Percentiles rank a stretch among this genome's conserved stretches.
These are phyloP conservation scores for Huso huso DNA, from an alignment of 2,797 vertebrate genomes.

Conservation along the genomic window DNA sequence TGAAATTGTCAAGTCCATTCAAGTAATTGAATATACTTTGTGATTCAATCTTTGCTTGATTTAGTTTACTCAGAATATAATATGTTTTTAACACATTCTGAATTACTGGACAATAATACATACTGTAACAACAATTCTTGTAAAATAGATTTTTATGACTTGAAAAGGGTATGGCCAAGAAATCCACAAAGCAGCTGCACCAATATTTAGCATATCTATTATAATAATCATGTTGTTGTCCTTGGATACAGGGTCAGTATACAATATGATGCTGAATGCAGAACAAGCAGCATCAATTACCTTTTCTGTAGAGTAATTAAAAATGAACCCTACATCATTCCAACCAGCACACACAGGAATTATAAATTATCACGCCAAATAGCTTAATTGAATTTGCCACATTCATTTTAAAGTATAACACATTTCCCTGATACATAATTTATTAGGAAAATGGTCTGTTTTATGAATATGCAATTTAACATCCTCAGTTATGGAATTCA, in stretches of 20 bases:
- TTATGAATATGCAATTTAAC: background rate
- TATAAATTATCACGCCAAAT: background rate
- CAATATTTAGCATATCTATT: background rate
- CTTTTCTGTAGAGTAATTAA: background rate
- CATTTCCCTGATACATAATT: background rate
- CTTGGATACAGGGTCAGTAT: background rate
- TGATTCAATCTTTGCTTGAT: too few relatives aligned
- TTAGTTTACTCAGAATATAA: too few relatives aligned
- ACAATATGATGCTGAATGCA: background rate
- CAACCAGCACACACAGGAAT: conserved; percentile 1
- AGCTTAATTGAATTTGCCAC: conserved; percentile 3
- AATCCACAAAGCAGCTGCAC: background rate
- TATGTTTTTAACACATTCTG: too few relatives aligned
- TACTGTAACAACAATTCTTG: too few relatives aligned
- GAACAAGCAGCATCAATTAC: background rate
- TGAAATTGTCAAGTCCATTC: too few relatives aligned
- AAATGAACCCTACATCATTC: background rate
- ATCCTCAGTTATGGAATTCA: background rate
- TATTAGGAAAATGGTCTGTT: background rate
- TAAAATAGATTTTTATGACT: too few relatives aligned
- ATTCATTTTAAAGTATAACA: background rate
- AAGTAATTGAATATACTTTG: too few relatives aligned
- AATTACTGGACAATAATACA: too few relatives aligned
- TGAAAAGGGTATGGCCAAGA: too few relatives aligned
- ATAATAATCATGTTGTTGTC: background rate